Evolutionary conservation across 2,113 vertebrate genomes (phyloP), one percentile per base, ranked within the genome.

Genomic region (Isurus oxyrinchus): DNA sequence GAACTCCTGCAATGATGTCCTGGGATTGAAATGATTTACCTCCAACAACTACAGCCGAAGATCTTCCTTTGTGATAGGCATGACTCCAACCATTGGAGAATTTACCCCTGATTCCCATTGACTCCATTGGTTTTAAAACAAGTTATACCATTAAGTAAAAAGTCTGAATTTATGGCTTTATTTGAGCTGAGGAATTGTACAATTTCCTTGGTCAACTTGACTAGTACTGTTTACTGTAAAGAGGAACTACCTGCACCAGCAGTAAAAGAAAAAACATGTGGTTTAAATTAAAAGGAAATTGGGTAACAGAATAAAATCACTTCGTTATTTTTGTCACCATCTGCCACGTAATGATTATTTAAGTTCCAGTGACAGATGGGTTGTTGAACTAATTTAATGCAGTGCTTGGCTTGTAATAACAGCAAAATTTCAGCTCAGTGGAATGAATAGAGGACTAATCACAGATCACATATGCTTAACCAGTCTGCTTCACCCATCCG

Each of bases 401-500:
- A 84, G 2, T 84, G n/a, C 81, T 84, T 84, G 81, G 81, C 81
- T 84, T 44, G n/a, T 84, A 44, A 84, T 84, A 19, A 23, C 81
- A 44, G 16, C 81, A 84, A 84, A 84, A 44, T 44, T 84, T 84
- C 16, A 84, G 40, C 19, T 19, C n/a, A 16, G n/a, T 84, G 81
- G 81, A 44, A 44, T 84, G 81, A 44, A 84, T 44, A 13, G 14
- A 44, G 81, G 40, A 49, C 14, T 84, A 84, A 84, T 81, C 76
- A 81, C 72, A 76, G 23, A 72, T 81, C 76, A 81, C 81, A 84
- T 84, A 84, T 84, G 81, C 81, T 84, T 84, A 84, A 84, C 81
- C 14, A 84, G n/a, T 21, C 81, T 95, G 94, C 4, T 66, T 95
- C 19, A 95, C 14, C 57, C 25, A 2, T 57, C 27, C 67, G 5